Evolutionary conservation across 64 coral and sea anemone species (phyloP).

Genomic region (Stylophora pistillata): DNA sequence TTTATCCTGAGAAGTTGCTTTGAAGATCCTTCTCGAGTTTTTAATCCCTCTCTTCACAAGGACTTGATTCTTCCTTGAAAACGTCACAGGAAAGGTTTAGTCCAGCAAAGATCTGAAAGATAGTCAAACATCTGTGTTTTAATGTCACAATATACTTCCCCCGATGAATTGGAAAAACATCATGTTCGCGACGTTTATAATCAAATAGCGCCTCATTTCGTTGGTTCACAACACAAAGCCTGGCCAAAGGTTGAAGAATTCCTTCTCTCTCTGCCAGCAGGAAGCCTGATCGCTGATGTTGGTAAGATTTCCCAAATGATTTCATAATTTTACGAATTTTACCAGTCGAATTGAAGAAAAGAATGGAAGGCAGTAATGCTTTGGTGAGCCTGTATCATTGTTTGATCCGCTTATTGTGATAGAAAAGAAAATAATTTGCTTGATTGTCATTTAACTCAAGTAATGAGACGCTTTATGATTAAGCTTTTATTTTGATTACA

Average conservation of each 20-base stretch:
- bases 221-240: slow-evolving; percentile 64
- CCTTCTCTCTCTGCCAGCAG: slow-evolving; percentile 53
- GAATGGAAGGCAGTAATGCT: not conserved
- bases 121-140: not conserved
- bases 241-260: slow-evolving; percentile 89
- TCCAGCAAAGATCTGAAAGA: not conserved
- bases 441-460: not conserved
- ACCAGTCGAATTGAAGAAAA: not conserved
- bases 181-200: slow-evolving; percentile 81
- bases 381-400: not conserved
- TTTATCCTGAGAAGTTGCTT: not conserved
- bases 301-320: slow-evolving; percentile 50
- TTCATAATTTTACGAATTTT: not conserved
- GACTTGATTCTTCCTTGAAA: not conserved
- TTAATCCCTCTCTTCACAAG: not conserved
- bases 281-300: slow-evolving; percentile 85
- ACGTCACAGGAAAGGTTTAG: not conserved
- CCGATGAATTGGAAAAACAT: slow-evolving; percentile 80
- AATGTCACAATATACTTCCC: slow-evolving; percentile 71
- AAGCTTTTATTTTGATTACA: not conserved
- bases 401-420: not conserved
- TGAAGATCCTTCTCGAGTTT: not conserved
- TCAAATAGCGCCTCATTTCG: slow-evolving; percentile 80
- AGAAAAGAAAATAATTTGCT: no score
- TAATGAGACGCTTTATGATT: not conserved